Base-by-base conservation (phyloP, 2,797 vertebrate species). In the Eutrigla gurnardus region DNA sequence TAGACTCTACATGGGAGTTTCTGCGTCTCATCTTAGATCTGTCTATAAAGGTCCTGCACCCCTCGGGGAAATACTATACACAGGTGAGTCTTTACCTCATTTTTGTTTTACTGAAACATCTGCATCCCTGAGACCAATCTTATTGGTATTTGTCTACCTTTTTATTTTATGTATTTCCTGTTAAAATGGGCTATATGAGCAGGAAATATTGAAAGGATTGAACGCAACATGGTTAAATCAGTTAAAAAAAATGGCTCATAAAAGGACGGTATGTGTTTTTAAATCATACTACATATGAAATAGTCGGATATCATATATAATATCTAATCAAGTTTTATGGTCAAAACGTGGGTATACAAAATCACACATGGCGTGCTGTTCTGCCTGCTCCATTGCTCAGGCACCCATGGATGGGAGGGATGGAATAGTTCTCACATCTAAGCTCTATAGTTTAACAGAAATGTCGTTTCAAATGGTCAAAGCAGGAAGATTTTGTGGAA, bases 1-100 rank as follows among this genome's bases (percentile, higher is more conserved):
- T 83, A 99, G 97, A 99, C 93, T 99, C 98, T 3, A 99, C 95
- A 0, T 99, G 98, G 98, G 98, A 98, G 74, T 99, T 99, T 92
- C 93, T 99, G 52, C 94, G 96, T 73, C 95, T 99, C 88, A 99
- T 99, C 93, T 95, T 99, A 79, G 98, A 99, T 88, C 95, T 99
- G 84, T 98, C 97, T 8, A 96, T 99, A 87, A 96, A 96, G 90
- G 96, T 99, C 73, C 89, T 99, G 89, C 97, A 97, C 82, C 95
- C 96, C 53, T 94, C 94, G 85, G 98, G 98, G 65, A 99, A 98
- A 77, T 99, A 99, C 80, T 98, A 98, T 83, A 98, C 98, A 85
- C 98, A 99, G 97, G 98, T 99, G 85, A 87, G 92, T 70, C 43
- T 3, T 43, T 42, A 54, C 50, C 25, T 13, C 25, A 25, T 25